Evolutionary conservation across 2,888 invertebrate species (phyloP), one percentile per base, ranked within the genome.

Genomic region (Leptinotarsa tumamoca): DNA sequence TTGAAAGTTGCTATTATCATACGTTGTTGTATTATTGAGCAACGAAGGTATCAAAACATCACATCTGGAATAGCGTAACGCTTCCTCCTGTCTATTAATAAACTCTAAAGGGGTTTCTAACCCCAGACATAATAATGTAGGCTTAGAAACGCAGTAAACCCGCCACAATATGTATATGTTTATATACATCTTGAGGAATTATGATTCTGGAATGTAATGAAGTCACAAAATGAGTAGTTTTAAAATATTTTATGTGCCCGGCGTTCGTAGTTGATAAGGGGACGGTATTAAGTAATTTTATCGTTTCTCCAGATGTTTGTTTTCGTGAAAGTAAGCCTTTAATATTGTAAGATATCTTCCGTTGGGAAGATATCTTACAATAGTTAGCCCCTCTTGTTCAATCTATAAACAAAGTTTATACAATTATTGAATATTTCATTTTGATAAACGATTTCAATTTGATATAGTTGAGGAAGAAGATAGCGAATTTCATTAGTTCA

Each of bases 51-150:
- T 18, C 3, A 63, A 63, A 63, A 17, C n/a, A 63, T 33, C 63
- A 43, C 63, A 63, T 63, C 43, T 63, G 63, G 63, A 33, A 13
- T 27, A 10, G 3, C 33, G n/a, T 43, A 33, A 33, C 17, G 63
- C 43, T 63, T 63, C 43, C 63, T 43, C n/a, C 4, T 33, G 63
- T 63, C 63, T 63, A 63, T 43, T n/a, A 63, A 63, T 63, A 63
- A 43, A 15, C 63, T 33, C n/a, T 7, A n/a, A 43, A 43, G 33
- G 33, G 63, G 27, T 27, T 17, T 18, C 17, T 63, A 33, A 27
- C 63, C 63, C 33, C 27, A 63, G 63, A 63, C 63, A 63, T n/a
- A 58, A 58, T 58, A 58, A 18, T 33, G 63, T n/a, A 17, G 43
- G 43, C 33, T n/a, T 10, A n/a, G 33, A n/a, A n/a, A 63, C 63